These are phyloP conservation scores for Tylochromis polylepis DNA, from an alignment of 2,113 vertebrate species.

Conservation along the genomic window DNA sequence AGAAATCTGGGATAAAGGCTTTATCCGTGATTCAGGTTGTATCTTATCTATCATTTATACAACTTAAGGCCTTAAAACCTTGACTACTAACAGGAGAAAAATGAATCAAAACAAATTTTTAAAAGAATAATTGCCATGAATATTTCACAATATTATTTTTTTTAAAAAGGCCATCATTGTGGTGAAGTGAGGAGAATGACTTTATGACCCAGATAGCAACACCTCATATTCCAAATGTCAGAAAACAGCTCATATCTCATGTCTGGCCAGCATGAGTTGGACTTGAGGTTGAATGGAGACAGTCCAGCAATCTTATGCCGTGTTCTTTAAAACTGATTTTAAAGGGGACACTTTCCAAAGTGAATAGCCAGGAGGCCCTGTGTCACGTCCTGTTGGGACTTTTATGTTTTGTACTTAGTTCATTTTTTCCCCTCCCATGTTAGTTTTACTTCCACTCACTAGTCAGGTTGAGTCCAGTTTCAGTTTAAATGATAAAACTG, in stretches of 20 bases:
- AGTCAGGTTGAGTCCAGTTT: neutral
- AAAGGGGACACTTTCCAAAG: neutral
- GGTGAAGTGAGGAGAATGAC: neutral
- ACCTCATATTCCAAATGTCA: neutral
- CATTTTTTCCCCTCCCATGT: neutral
- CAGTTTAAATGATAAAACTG: neutral
- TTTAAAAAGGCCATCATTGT: neutral
- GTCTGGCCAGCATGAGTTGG: neutral
- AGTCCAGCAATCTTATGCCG: neutral
- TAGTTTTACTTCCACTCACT: neutral
- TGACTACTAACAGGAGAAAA: neutral
- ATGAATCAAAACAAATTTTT: neutral
- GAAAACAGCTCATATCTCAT: neutral
- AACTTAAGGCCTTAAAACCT: neutral
- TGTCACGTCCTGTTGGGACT: neutral
- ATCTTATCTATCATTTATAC: neutral
- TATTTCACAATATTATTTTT: neutral
- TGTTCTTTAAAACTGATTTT: neutral
- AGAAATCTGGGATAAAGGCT: neutral
- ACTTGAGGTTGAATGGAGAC: neutral
- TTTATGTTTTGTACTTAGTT: neutral
- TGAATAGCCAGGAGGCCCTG: neutral
- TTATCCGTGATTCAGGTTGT: neutral
- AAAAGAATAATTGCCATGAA: neutral
- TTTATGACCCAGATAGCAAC: neutral